A percentile compares a stretch with the other conserved stretches of the same genome.
phyloP scores from a whole-genome alignment of 2,113 vertebrate genomes.

The Ailuropoda melanoleuca region DNA sequence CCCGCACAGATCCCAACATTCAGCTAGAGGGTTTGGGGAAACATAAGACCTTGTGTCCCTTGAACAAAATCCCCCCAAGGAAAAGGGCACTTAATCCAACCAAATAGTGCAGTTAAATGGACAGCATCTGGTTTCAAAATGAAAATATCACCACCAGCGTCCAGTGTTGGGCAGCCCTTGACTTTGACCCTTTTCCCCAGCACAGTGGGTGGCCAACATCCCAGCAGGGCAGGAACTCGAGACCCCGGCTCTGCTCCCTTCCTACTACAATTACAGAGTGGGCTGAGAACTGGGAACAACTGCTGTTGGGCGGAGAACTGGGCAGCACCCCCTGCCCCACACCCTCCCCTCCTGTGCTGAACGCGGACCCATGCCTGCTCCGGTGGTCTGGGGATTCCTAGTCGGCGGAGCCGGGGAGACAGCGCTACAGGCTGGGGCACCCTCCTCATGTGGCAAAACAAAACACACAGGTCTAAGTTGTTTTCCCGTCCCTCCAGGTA shows the following conservation, averaged over 20 bases:
- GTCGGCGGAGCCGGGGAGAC: neutral
- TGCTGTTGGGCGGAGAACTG: neutral
- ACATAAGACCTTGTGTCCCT: neutral
- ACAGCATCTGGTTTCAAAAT: neutral
- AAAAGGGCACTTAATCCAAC: neutral
- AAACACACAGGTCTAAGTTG: neutral
- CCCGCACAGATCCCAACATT: neutral
- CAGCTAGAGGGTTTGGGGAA: neutral
- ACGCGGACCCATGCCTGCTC: accelerated
- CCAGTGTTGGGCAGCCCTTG: neutral
- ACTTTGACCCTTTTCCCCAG: neutral
- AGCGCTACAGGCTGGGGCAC: constrained; percentile 19
- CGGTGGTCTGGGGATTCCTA: neutral
- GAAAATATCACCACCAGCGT: neutral
- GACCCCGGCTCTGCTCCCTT: accelerated
- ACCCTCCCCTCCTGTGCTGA: neutral
- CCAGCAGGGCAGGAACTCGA: neutral
- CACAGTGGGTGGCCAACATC: neutral
- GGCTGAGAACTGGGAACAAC: neutral
- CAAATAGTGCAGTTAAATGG: neutral
- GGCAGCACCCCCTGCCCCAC: accelerated
- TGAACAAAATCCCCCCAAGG: neutral
- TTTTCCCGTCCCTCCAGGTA: constrained; percentile 51
- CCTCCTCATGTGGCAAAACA: neutral
- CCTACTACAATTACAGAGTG: no score